phyloP scores from a whole-genome alignment of 2,797 vertebrate species.

The Salarias fasciatus region DNA sequence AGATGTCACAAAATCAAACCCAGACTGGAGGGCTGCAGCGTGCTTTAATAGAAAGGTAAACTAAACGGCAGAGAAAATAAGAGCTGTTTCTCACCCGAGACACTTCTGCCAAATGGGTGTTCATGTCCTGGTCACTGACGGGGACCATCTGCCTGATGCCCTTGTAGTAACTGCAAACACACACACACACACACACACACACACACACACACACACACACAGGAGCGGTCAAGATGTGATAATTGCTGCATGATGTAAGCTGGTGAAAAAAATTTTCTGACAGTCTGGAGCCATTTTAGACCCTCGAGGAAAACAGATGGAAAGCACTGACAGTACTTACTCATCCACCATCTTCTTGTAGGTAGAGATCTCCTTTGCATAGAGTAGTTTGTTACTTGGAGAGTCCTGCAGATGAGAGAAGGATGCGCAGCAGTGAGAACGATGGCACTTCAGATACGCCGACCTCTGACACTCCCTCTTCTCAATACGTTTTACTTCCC shows the following conservation, averaged over 20 bases:
- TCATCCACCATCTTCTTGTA: conserved; percentile 99
- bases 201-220: conserved; percentile 12
- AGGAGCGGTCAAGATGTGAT: conserved; percentile 10
- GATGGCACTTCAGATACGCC: conserved; percentile 23
- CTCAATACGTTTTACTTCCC: conserved; percentile 12
- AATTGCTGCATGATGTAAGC: conserved; percentile 16
- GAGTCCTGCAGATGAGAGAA: conserved; percentile 87
- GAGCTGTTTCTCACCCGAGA: conserved; percentile 88
- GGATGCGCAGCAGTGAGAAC: conserved; percentile 12
- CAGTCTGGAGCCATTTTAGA: conserved; percentile 14
- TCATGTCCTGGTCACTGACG: conserved; percentile 99
- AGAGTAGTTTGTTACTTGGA: conserved; percentile 98
- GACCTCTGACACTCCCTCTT: conserved; percentile 21
- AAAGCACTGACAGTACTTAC: conserved; percentile 83
- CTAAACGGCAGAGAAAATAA: conserved; percentile 32
- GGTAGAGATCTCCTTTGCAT: conserved; percentile 98
- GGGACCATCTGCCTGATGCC: conserved; percentile 96
- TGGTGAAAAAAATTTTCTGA: conserved; percentile 10
- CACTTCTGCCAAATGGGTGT: conserved; percentile 98
- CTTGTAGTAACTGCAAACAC: conserved; percentile 90
- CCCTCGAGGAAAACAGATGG: conserved; percentile 17
- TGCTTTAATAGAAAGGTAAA: conserved; percentile 23
- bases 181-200: conserved; percentile 25
- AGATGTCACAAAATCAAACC: not conserved
- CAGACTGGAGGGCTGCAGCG: conserved; percentile 14